Evolutionary conservation across 2,888 invertebrate genomes (phyloP).

Genomic region (Ectobius pallidus): DNA sequence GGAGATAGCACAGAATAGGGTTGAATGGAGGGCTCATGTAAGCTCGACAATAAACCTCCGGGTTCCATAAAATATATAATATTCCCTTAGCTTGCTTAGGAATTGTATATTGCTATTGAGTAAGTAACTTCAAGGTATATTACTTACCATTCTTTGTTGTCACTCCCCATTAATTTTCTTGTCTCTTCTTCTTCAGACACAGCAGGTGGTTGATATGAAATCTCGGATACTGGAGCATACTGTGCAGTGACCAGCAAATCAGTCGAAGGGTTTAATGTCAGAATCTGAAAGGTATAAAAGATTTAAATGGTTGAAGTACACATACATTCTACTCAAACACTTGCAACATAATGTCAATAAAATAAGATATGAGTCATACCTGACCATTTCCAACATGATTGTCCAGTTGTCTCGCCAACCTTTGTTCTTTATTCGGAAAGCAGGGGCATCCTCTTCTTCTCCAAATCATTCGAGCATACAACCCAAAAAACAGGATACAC

Average conservation of each 20-base stretch:
- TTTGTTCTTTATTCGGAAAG: constrained; percentile 49
- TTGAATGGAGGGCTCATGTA: no score
- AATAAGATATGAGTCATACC: no score
- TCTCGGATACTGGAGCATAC: constrained; percentile 76
- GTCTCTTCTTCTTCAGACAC: constrained; percentile 69
- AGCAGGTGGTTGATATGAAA: constrained; percentile 63
- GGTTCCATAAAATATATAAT: no score
- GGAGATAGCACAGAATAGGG: no score
- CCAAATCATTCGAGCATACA: constrained; percentile 43
- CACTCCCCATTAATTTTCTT: constrained; percentile 71
- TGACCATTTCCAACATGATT: constrained; percentile 50
- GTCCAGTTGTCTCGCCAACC: constrained; percentile 50
- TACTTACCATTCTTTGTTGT: constrained; percentile 73
- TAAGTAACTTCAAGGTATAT: no score
- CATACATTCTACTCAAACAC: neutral
- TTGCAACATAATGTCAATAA: neutral
- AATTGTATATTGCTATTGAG: no score
- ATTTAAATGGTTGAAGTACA: neutral
- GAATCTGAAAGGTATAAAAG: constrained; percentile 52
- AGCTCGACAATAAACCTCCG: no score
- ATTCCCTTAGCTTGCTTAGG: no score
- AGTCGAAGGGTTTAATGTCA: constrained; percentile 75
- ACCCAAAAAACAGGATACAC: constrained; percentile 65
- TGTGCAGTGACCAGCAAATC: constrained; percentile 75
- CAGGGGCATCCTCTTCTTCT: constrained; percentile 48